Evolutionary conservation across 2,888 invertebrate species (phyloP).

Genomic region (Pseudococcus longispinus): DNA sequence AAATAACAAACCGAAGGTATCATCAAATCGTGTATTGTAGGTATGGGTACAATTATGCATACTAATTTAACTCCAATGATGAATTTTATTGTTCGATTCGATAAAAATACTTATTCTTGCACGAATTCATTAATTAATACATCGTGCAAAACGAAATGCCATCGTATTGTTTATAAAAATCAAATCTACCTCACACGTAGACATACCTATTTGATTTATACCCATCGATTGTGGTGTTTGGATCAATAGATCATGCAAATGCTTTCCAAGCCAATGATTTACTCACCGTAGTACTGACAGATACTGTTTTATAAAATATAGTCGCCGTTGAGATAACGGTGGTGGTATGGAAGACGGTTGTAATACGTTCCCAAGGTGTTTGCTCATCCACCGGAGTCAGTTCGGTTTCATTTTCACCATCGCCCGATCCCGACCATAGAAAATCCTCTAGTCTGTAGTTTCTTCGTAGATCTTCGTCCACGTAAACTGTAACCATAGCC

Average conservation of each 20-base stretch:
- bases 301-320: conserved; percentile 67
- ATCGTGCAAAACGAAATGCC: neutral
- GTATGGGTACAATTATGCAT: neutral
- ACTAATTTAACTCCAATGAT: neutral
- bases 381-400: conserved; percentile 59
- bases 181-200: neutral
- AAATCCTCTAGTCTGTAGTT: conserved; percentile 78
- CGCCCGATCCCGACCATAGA: conserved; percentile 88
- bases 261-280: no score
- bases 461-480: conserved; percentile 61
- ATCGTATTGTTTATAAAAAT: neutral
- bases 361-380: conserved; percentile 60
- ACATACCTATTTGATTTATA: neutral
- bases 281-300: conserved; percentile 44
- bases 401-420: conserved; percentile 65
- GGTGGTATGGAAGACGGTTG: conserved; percentile 71
- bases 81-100: neutral
- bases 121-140: conserved; percentile 8
- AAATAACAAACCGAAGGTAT: neutral
- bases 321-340: conserved; percentile 67
- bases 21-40: neutral
- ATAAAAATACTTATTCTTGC: neutral
- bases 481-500: conserved; percentile 55
- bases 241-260: no score
- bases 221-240: no score